Base-by-base conservation (phyloP, 2,113 vertebrate genomes). In the Shinisaurus crocodilurus region DNA sequence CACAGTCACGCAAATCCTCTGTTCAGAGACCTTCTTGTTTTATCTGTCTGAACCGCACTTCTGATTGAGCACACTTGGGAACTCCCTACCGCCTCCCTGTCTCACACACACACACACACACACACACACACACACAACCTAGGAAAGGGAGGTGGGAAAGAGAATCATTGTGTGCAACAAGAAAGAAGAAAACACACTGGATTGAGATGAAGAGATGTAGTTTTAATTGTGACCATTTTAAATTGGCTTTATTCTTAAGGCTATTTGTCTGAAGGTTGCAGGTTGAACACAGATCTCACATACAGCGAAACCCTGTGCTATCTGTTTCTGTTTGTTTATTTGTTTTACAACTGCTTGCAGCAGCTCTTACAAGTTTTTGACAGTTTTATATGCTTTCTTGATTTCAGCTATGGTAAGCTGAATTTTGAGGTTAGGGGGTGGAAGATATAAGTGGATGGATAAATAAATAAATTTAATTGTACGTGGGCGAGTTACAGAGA, bases 141-240 rank as follows among this genome's bases (percentile, higher is more conserved):
- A 6, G 6, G 40, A 37, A 20, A 37, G 40, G 81, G 2, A n/a
- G 13, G 50, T 5, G 13, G 29, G 23, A n/a, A 83, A 40, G 43
- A 27, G 20, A 50, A 23, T 77, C 18, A 45, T 75, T 7, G 29
- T 57, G 25, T 45, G 27, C 29, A 75, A 13, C 20, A 27, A 54
- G 10, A 86, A 2, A 37, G 50, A 93, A 45, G 8, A 16, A 90
- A 76, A 77, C 69, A 29, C 83, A 81, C 12, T 2, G 67, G 76
- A 75, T 45, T 67, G 82, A 88, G 5, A 86, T 89, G 82, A 79
- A 75, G 40, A 60, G 70, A 86, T n/a, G 70, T 0, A 16, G 27
- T 13, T 92, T 63, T 90, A 48, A 86, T 82, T 92, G 70, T 3
- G 57, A 89, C 70, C 15, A 6, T 32, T 88, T 93, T 70, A 69